Percentiles rank a stretch among this genome's conserved stretches.
phyloP scores from a whole-genome alignment of 2,888 invertebrate genomes.

The Xestia xanthographa region DNA sequence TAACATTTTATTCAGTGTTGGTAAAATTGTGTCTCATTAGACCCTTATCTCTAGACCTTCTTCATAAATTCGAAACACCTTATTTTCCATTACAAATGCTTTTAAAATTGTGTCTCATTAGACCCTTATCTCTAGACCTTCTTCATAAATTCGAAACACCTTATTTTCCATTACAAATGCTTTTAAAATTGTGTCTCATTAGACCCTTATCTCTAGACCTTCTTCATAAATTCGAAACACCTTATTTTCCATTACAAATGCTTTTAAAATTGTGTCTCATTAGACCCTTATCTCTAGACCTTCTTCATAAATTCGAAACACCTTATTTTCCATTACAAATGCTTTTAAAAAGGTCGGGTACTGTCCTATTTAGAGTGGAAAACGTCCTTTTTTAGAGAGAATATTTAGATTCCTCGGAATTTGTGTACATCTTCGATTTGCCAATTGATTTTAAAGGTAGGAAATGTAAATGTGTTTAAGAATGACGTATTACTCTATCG shows the following conservation, averaged over 20 bases:
- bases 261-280: no score
- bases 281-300: background rate
- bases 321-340: slow-evolving; percentile 2
- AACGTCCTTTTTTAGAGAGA: background rate
- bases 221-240: slow-evolving; percentile 4
- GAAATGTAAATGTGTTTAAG: background rate
- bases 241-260: slow-evolving; percentile 3
- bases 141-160: no score
- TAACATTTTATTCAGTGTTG: background rate
- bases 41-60: no score
- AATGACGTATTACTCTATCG: no score
- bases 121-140: no score
- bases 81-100: no score
- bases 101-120: no score
- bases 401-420: background rate
- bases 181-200: no score
- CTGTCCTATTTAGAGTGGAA: background rate
- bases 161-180: no score
- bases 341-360: slow-evolving; percentile 29
- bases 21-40: background rate
- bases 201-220: background rate
- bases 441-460: slow-evolving; percentile 15
- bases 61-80: no score
- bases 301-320: slow-evolving; percentile 5
- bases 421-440: background rate